Base-by-base conservation (phyloP, 2,113 vertebrate species). In the Dascyllus trimaculatus region DNA sequence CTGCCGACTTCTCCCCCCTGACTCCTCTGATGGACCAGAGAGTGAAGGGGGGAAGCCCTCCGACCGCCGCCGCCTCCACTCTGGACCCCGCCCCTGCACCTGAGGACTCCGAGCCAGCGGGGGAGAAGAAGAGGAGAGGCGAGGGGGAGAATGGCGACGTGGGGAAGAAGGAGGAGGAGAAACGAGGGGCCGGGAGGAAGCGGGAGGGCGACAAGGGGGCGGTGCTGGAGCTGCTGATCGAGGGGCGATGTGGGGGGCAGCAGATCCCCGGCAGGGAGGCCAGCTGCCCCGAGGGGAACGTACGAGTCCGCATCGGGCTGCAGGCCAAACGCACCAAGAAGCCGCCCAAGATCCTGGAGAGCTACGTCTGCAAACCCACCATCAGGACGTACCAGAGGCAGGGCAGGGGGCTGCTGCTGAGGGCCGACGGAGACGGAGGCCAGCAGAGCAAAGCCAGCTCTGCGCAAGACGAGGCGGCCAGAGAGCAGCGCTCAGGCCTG, bases 311-410 rank as follows among this genome's bases (percentile, higher is more conserved):
- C 90, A 97, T 98, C 25, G 97, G 96, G 63, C 95, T 98, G 4
- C 96, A 97, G 80, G 94, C 96, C 40, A 99, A 99, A 78, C 93
- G 98, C 85, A 99, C 97, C 14, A 99, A 99, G 89, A 99, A 99
- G 38, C 98, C 97, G 58, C 98, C 98, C 72, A 99, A 99, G 90
- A 99, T 97, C 82, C 94, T 99, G 64, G 98, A 99, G 91, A 99
- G 98, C 91, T 99, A 99, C 87, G 96, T 99, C 32, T 99, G 98
- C 90, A 95, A 97, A 75, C 98, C 98, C 73, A 96, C 97, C 84
- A 95, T 99, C 93, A 97, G 97, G 91, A 96, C 97, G 84, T 99
- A 96, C 87, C 96, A 97, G 78, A 96, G 93, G 48, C 90, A 92
- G 60, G 82, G 87, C 78, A 86, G 90, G 75, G 92, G 85, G 65